Conservation (phyloP, 1,140 invertebrate species). For the Drosophila pseudoananassae region DNA sequence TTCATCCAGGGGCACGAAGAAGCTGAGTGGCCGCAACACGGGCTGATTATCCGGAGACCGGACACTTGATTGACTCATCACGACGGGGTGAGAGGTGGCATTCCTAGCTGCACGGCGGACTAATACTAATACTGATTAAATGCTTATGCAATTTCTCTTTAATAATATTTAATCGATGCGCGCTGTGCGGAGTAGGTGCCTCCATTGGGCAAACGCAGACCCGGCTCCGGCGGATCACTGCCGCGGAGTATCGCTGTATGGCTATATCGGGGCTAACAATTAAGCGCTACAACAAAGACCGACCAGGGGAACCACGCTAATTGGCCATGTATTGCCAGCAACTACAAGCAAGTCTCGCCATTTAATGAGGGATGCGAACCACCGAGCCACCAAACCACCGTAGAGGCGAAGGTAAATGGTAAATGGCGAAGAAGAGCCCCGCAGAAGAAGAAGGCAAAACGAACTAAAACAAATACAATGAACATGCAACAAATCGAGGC, state of each 20-base stretch:
- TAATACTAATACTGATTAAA: conserved; percentile 68
- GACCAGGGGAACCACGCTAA: conserved; percentile 67
- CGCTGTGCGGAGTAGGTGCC: conserved; percentile 43
- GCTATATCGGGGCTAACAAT: conserved; percentile 48
- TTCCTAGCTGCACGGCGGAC: conserved; percentile 37
- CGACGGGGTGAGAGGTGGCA: conserved; percentile 5
- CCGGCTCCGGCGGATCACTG: conserved; percentile 7
- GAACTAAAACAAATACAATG: conserved; percentile 74
- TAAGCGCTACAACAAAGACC: conserved; percentile 57
- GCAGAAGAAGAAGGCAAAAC: conserved; percentile 40
- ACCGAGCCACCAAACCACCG: neutral
- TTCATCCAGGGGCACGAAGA: conserved; percentile 12
- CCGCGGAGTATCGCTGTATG: conserved; percentile 2
- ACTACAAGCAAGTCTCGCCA: conserved; percentile 71
- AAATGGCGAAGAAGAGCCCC: conserved; percentile 51
- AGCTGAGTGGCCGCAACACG: conserved; percentile 17
- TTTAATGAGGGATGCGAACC: conserved; percentile 69
- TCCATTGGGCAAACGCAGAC: conserved; percentile 10
- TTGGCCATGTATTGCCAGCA: conserved; percentile 70
- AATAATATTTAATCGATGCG: conserved; percentile 73
- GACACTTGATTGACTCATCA: conserved; percentile 17
- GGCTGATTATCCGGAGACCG: conserved; percentile 12
- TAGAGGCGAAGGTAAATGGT: conserved; percentile 28
- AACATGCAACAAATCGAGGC: conserved; percentile 74
- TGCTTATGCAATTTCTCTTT: conserved; percentile 69